Percentiles rank a stretch among this genome's conserved stretches.
phyloP scores from a whole-genome alignment of 2,888 invertebrate genomes.

The Conops quadrifasciatus region DNA sequence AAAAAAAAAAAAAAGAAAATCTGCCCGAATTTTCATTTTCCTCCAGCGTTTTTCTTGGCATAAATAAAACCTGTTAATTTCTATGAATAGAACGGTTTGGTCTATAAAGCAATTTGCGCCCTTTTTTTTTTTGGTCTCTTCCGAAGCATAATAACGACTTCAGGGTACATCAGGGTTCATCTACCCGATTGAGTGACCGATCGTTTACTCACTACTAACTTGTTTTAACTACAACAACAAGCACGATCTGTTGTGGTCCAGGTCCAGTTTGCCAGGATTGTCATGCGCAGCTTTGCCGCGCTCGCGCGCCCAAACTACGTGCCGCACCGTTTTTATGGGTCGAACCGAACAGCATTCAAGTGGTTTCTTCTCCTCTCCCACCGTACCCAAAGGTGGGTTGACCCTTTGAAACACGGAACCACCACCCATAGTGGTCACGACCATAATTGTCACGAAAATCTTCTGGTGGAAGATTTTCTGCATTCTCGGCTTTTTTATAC shows the following conservation, averaged over 20 bases:
- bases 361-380: not conserved
- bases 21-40: not conserved
- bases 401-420: not conserved
- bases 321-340: not conserved
- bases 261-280: not conserved
- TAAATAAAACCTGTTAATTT: constrained; percentile 22
- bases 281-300: constrained; percentile 3
- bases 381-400: constrained; percentile 19
- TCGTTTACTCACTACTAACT: no score
- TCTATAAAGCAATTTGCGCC: constrained; percentile 21
- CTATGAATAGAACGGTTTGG: not conserved
- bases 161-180: no score
- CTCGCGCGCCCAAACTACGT: not conserved
- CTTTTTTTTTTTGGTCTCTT: not conserved
- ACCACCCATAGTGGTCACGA: no score
- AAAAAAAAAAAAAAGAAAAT: constrained; percentile 6
- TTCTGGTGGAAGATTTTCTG: not conserved
- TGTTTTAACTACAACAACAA: not conserved
- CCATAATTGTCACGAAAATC: no score
- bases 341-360: not conserved
- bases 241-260: not conserved
- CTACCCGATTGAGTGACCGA: no score
- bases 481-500: not conserved
- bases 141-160: not conserved
- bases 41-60: not conserved